Conservation (phyloP, 64 coral and sea anemone genomes). For the Porites australiensis region DNA sequence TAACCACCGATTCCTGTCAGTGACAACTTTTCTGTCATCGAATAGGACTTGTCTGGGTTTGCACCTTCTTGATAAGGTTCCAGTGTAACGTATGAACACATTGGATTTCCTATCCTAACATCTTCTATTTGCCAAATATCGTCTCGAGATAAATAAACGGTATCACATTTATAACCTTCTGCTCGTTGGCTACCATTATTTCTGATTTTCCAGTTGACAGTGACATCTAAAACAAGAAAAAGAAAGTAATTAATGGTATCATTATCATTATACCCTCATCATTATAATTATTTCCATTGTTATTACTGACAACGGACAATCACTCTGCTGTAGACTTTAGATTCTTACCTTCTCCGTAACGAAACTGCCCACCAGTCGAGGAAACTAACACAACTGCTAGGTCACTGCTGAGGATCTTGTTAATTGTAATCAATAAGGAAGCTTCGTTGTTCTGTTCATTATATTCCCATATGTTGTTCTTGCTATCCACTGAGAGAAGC, state of each 20-base stretch:
- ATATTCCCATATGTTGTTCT: constrained; percentile 66
- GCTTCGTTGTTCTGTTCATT: constrained; percentile 80
- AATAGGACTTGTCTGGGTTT: constrained; percentile 60
- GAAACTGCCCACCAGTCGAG: constrained; percentile 28
- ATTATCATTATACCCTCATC: no score
- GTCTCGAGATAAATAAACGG: constrained; percentile 78
- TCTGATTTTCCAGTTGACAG: constrained; percentile 67
- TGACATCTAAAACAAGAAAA: constrained; percentile 41
- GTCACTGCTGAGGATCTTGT: constrained; percentile 72
- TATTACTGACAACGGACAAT: no score
- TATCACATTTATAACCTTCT: constrained; percentile 86
- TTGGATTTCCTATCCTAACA: constrained; percentile 49
- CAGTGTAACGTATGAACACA: constrained; percentile 60
- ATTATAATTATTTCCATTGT: no score
- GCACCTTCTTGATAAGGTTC: constrained; percentile 61
- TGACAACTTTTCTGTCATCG: constrained; percentile 20
- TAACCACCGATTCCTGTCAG: constrained; percentile 63
- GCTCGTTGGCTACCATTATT: constrained; percentile 75
- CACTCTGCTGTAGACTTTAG: no score
- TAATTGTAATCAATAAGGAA: constrained; percentile 45
- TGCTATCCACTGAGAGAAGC: constrained; percentile 73
- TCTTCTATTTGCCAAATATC: constrained; percentile 92
- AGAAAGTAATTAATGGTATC: no score
- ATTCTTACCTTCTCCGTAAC: constrained; percentile 44
- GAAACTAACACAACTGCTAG: constrained; percentile 62